Base-by-base conservation (phyloP, 2,797 vertebrate species). In the Mormyrops boulengeri region DNA sequence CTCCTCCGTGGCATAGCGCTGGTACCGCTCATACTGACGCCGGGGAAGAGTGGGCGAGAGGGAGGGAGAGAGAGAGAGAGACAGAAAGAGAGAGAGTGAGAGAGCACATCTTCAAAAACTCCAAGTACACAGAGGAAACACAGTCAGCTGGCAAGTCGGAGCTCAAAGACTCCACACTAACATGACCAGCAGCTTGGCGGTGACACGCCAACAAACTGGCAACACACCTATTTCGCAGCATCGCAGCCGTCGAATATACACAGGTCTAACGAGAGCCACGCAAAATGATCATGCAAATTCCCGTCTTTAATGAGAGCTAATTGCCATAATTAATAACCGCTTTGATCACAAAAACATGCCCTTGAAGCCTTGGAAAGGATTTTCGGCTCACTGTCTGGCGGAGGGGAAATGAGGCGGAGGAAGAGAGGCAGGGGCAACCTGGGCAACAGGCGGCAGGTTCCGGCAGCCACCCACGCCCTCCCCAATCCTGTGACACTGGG, bases 11-110 rank as follows among this genome's bases (percentile, higher is more conserved):
- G 93, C 97, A 0, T 97, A 98, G 19, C 93, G 94, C 93, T 97
- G 97, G 94, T 98, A 99, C 0, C 96, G 95, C 84, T 95, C 93
- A 89, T 97, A 97, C 96, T 97, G 22, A 47, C 89, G 92, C 77
- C 49, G 69, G 17, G 69, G 30, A 2, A 19, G 30, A 41, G 30
- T 4, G 12, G 22, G 26, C 9, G 11, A 5, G 57, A 60, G 26
- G n/a, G 62, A 26, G 30, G 0, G 30, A 41, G 30, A 2, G 30
- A 17, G 26, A 73, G 9, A 73, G 19, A 85, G 41, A 55, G 5
- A 53, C 8, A 49, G 41, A 66, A 2, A 60, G 17, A 52, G 3
- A 52, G 8, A 85, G 22, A 14, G 26, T 55, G n/a, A 60, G 34
- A 60, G 22, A 55, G 49, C 4, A 2, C 44, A 55, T 86, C 85